phyloP scores from a whole-genome alignment of 2,113 vertebrate genomes.

The Lagopus muta region DNA sequence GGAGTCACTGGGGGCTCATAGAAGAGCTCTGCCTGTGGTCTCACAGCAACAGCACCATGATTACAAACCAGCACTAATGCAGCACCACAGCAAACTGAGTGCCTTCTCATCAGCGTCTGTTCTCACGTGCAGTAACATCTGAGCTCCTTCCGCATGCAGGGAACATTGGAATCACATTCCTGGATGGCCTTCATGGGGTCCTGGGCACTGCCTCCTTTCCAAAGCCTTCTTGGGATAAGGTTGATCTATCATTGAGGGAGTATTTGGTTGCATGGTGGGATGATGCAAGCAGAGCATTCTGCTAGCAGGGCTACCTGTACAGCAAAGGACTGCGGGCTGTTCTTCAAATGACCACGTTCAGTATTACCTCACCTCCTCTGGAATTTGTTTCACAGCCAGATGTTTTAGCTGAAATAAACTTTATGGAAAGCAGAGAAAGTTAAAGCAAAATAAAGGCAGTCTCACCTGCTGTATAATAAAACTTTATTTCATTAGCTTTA shows the following conservation, averaged over 20 bases:
- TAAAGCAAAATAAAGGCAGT: background rate
- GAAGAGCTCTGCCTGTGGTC: background rate
- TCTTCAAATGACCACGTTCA: background rate
- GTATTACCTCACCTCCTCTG: background rate
- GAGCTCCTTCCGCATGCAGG: rapidly evolving
- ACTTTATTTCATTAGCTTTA: background rate
- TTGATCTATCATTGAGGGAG: background rate
- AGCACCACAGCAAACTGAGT: background rate
- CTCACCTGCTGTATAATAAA: background rate
- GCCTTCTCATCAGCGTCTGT: background rate
- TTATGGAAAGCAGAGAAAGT: background rate
- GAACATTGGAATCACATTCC: background rate
- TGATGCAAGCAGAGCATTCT: background rate
- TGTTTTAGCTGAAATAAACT: constrained; percentile 3
- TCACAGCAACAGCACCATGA: rapidly evolving
- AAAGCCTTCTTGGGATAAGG: background rate
- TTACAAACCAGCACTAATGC: background rate
- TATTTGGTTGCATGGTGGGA: background rate
- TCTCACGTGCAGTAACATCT: background rate
- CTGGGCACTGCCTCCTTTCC: background rate
- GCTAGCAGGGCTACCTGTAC: background rate
- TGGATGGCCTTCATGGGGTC: background rate
- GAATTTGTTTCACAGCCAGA: constrained; percentile 12
- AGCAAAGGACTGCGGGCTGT: background rate
- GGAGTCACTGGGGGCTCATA: background rate